Evolutionary conservation across 2,113 vertebrate genomes (phyloP), one percentile per base, ranked within the genome.

Genomic region (Amazona vittata): DNA sequence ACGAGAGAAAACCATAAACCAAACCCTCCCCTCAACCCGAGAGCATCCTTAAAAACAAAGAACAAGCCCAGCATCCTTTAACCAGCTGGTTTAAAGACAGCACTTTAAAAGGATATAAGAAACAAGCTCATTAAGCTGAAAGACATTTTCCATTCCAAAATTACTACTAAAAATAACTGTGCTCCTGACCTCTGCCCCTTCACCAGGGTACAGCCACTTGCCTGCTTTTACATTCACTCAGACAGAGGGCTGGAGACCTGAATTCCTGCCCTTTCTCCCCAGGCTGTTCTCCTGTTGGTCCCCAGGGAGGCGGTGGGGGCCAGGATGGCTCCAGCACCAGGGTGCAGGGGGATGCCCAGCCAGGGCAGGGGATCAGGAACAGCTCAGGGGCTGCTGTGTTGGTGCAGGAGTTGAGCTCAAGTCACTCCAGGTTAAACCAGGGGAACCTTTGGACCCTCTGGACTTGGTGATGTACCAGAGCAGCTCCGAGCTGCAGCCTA

Each of bases 61-160:
- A 68, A 5, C 63, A 94, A 91, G 69, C 37, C 22, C 74, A 64
- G 55, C 46, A 90, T 74, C 83, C 46, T 79, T 90, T 88, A 83
- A 93, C 37, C 82, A 94, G 84, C 67, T 91, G 87, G 53, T 64
- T 94, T 83, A 77, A 91, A 88, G 59, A 86, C 90, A 96, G 83
- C 85, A 80, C 93, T 95, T 95, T 90, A 93, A 96, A 90, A 92
- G 92, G 94, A 94, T 90, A 2, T 74, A 92, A 88, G 94, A 86
- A 93, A 95, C 82, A 90, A 93, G 85, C 93, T 96, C 93, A 95
- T 96, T 96, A 96, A 95, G 83, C 82, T 59, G 59, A 67, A 92
- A 91, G 86, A 93, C 85, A 96, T 97, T 96, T 96, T 94, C 93
- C 96, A 86, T 95, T 96, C 88, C 92, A 37, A 93, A 97, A 88